A percentile compares a stretch with the other conserved stretches of the same genome.
Evolutionary conservation across 2,888 invertebrate genomes (phyloP).

Genomic region (Nomada flava): DNA sequence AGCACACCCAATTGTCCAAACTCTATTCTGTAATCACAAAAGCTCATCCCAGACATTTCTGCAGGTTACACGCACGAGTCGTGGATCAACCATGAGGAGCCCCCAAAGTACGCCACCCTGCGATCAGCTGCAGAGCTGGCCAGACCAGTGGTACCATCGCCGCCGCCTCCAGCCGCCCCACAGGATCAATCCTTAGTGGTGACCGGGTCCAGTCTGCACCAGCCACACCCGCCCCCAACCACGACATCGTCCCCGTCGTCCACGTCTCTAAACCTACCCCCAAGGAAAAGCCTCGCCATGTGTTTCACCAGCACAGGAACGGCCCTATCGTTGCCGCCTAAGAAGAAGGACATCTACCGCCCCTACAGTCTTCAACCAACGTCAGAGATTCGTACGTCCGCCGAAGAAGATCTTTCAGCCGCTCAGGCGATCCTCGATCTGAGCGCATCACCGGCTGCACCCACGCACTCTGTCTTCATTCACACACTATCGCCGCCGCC

Average conservation of each 20-base stretch:
- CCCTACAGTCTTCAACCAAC: conserved; percentile 89
- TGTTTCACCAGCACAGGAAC: conserved; percentile 94
- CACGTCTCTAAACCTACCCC: conserved; percentile 73
- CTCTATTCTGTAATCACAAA: no score
- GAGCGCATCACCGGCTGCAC: conserved; percentile 91
- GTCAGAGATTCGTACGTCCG: conserved; percentile 86
- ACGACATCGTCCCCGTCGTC: conserved; percentile 80
- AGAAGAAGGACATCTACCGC: conserved; percentile 95
- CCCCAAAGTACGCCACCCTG: conserved; percentile 86
- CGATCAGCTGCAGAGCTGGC: conserved; percentile 85
- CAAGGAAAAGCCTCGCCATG: conserved; percentile 89
- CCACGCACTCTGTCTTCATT: conserved; percentile 81
- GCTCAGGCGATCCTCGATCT: conserved; percentile 95
- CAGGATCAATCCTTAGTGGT: conserved; percentile 62
- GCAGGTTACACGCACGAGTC: conserved; percentile 82
- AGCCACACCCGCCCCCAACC: conserved; percentile 37
- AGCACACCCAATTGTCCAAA: no score
- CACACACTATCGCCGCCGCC: conserved; percentile 87
- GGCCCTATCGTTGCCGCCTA: conserved; percentile 93
- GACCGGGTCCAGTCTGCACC: conserved; percentile 54
- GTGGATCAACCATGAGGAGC: conserved; percentile 84
- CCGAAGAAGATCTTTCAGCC: conserved; percentile 93
- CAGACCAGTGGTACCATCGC: conserved; percentile 75
- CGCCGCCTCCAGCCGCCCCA: conserved; percentile 78
- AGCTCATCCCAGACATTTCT: neutral